Evolutionary conservation across 2,888 invertebrate species (phyloP), one percentile per base, ranked within the genome.

Genomic region (Syrphus vitripennis): DNA sequence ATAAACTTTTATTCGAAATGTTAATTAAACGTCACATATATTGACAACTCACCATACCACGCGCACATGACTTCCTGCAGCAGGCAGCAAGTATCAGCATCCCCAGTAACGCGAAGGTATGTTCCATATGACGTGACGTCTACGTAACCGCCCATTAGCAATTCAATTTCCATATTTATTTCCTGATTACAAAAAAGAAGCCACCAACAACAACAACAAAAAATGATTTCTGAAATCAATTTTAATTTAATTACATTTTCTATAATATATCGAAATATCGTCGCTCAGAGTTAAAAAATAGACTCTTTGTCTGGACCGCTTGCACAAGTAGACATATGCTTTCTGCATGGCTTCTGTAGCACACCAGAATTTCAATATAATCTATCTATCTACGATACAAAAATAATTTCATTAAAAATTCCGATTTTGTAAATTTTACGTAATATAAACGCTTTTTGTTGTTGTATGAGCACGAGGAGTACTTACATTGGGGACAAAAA

Each of bases 241-340:
- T 84, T 84, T 81, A 81, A 84, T 81, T 84, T 72, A 84, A 84
- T 84, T 84, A 84, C 81, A 67, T 76, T 81, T 84, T 72, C 65
- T 45, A 71, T 48, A 80, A 59, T 37, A 59, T 76, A 50, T 76
- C 40, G 74, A 63, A n/a, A 40, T 57, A 57, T 78, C 78, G 55
- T n/a, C n/a, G n/a, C 31, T 34, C 29, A 45, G 45, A 37, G 7
- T 34, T 19, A 59, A n/a, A 37, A 59, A 26, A 50, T 50, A 26
- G 29, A 45, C 29, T 26, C 21, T 19, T n/a, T 37, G 65, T 48
- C 67, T 67, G 67, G 67, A 48, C 14, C 21, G 19, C n/a, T n/a
- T n/a, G n/a, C n/a, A n/a, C n/a, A n/a, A n/a, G n/a, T n/a, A n/a
- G n/a, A n/a, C n/a, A n/a, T 26, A 14, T 31, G 45, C 71, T 65